Base-by-base conservation (phyloP, 2,113 vertebrate genomes). In the Megaceryle maxima region DNA sequence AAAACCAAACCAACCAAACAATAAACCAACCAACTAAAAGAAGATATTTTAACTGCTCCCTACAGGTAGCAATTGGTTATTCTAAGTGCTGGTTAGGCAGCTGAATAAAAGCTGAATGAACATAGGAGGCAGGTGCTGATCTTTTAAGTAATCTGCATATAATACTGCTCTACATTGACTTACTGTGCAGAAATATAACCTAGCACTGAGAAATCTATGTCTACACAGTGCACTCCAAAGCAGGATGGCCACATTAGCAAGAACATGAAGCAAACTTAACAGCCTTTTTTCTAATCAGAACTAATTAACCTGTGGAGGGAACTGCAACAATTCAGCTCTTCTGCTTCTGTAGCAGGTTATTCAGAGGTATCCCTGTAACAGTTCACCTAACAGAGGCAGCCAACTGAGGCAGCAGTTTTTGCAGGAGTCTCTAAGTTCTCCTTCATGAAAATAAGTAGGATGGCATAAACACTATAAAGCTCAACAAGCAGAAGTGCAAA, bases 11-110 rank as follows among this genome's bases (percentile, higher is more conserved):
- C 39, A 41, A 41, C 8, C 39, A 41, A 41, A 41, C 13, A 41
- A 41, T 41, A 68, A 22, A 9, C 8, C 6, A 3, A 15, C 3
- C 13, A 39, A 16, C 15, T 2, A 25, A 10, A 1, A 41, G 25
- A 3, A 14, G 3, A 25, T 0, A 56, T 35, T 26, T 43, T 0
- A 87, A 50, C 5, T 55, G 2, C 8, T 85, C 5, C 10, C 2
- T 72, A 3, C 21, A 53, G 17, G 43, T 77, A 48, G 2, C 29
- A 83, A 53, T 26, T 57, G 29, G 6, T 57, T 75, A 41, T 76
- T 79, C 16, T 60, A 62, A 83, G 6, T 16, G 8, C 12, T 24
- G 74, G 4, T 29, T 80, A 53, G 26, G 81, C 78, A 92, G 1
- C 29, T 26, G 5, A 68, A 83, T 37, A 19, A 77, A 81, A 59